Conservation (phyloP, 1,140 invertebrate genomes). For the Euura saliciscinereae region DNA sequence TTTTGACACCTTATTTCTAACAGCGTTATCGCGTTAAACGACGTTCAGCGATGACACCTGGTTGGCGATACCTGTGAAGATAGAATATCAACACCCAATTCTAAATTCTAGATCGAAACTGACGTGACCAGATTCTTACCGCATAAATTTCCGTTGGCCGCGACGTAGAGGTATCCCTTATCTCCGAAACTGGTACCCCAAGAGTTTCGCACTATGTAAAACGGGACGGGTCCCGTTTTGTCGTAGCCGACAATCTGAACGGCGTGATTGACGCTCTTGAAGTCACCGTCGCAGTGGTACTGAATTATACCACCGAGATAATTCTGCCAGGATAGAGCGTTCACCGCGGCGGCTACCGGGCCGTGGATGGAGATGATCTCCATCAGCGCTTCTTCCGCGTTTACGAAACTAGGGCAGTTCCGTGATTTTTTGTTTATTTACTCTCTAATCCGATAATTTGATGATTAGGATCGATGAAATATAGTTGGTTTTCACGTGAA, state of each 20-base stretch:
- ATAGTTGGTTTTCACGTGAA: too few species aligned
- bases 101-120: constrained; percentile 19
- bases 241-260: constrained; percentile 88
- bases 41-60: constrained; percentile 57
- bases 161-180: constrained; percentile 79
- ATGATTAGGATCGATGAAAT: too few species aligned
- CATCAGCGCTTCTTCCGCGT: constrained; percentile 72
- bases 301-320: constrained; percentile 87
- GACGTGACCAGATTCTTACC: constrained; percentile 56
- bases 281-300: constrained; percentile 73
- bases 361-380: constrained; percentile 70
- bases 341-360: constrained; percentile 80
- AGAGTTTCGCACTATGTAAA: constrained; percentile 87
- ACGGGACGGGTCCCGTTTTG: constrained; percentile 71
- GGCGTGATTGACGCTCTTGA: constrained; percentile 78
- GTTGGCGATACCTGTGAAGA: constrained; percentile 53
- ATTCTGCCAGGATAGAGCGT: constrained; percentile 86
- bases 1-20: too few species aligned
- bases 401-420: constrained; percentile 63
- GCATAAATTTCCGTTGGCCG: constrained; percentile 80
- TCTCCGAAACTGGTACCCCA: constrained; percentile 82
- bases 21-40: constrained; percentile 17
- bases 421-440: too few species aligned
- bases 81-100: constrained; percentile 18
- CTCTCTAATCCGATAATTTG: too few species aligned